Base-by-base conservation (phyloP, 2,888 invertebrate genomes). In the Plebejus melissa region DNA sequence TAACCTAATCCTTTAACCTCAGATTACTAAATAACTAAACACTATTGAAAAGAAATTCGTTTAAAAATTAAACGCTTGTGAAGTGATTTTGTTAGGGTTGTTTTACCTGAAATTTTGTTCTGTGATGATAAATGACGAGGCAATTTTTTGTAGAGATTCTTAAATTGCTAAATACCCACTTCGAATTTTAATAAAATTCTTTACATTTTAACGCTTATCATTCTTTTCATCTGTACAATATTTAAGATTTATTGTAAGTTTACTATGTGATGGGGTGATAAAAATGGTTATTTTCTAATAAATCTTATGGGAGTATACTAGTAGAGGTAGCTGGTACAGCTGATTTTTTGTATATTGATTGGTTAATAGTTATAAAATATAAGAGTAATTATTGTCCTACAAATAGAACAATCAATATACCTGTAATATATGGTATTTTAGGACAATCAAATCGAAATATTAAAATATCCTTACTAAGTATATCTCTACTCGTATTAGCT, bases 61-160 rank as follows among this genome's bases (percentile, higher is more conserved):
- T 70, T 70, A 41, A 70, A 41, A 70, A 70, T 41, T 70, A 22
- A 70, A 41, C 41, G 70, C 7, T 4, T 41, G 41, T 41, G 41
- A 70, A 70, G 41, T 70, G n/a, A n/a, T 2, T 70, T n/a, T 22
- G 22, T 4, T 9, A 9, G 1, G 41, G 70, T n/a, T 16, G 41
- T n/a, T 70, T 41, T 70, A 70, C 70, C 70, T 70, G 70, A 38
- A 65, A 41, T 70, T 13, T 69, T 70, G 69, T 70, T 70, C n/a
- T 70, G 70, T 70, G 41, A 41, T 70, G 70, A 70, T 70, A 70
- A 70, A 70, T 70, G 70, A 70, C 70, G n/a, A 41, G 41, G 70
- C 70, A 70, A 41, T 70, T 70, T 70, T 70, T 70, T 70, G 32
- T 65, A 36, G 32, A 32, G 65, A 65, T 36, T 41, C n/a, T 38